phyloP scores from a whole-genome alignment of 2,797 vertebrate genomes.

The Loriculus beryllinus region DNA sequence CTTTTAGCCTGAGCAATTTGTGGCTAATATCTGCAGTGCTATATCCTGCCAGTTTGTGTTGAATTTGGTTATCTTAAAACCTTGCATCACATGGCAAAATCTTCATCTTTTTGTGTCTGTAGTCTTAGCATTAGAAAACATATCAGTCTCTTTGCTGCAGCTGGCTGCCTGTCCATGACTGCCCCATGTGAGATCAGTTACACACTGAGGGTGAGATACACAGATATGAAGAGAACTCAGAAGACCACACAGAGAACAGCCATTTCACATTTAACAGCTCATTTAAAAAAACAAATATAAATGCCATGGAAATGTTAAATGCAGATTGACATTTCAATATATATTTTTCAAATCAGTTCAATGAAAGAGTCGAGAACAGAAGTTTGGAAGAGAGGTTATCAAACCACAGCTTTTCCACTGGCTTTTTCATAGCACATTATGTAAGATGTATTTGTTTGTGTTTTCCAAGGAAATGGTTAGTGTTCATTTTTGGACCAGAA shows the following conservation, averaged over 20 bases:
- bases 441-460: not conserved
- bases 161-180: not conserved
- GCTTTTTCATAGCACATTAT: not conserved
- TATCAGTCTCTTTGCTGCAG: not conserved
- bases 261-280: not conserved
- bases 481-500: not conserved
- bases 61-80: not conserved
- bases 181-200: not conserved
- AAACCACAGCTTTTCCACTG: not conserved
- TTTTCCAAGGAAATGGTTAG: not conserved
- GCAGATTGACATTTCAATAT: not conserved
- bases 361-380: not conserved
- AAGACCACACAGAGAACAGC: not conserved
- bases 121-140: accelerated
- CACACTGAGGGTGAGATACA: not conserved
- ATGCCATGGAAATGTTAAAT: not conserved
- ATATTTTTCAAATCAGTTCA: not conserved
- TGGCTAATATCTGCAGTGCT: not conserved
- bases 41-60: not conserved
- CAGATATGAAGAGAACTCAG: not conserved
- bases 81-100: not conserved
- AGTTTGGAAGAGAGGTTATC: not conserved
- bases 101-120: not conserved
- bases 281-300: not conserved
- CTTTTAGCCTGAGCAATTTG: not conserved